Evolutionary conservation across 1,140 invertebrate genomes (phyloP).

Genomic region (Macrobrachium nipponense): DNA sequence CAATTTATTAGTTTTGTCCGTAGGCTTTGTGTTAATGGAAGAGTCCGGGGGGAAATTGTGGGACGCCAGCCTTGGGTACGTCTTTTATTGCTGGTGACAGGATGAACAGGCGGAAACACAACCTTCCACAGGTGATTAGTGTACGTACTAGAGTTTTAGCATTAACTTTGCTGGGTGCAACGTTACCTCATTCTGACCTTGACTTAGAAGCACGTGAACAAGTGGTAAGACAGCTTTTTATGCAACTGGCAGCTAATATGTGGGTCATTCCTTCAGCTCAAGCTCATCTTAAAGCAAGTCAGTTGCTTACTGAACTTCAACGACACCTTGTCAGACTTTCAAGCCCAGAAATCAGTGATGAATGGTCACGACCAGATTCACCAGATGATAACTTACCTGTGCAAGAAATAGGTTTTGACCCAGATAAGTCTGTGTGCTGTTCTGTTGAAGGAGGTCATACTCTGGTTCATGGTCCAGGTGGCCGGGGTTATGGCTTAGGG

Average conservation of each 20-base stretch:
- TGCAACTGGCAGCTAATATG: constrained; percentile 73
- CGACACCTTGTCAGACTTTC: constrained; percentile 66
- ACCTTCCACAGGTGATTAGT: constrained; percentile 67
- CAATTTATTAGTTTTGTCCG: constrained; percentile 74
- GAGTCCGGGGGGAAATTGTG: constrained; percentile 70
- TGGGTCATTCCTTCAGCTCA: constrained; percentile 72
- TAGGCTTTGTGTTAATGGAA: constrained; percentile 70
- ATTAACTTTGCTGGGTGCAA: constrained; percentile 72
- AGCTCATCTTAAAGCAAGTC: constrained; percentile 68
- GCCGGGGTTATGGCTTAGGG: constrained; percentile 75
- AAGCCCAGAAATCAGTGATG: constrained; percentile 63
- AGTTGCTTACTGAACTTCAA: constrained; percentile 68
- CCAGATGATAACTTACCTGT: constrained; percentile 70
- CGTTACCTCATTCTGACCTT: constrained; percentile 68
- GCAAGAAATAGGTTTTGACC: constrained; percentile 74
- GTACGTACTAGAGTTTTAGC: constrained; percentile 73
- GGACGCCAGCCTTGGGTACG: constrained; percentile 71
- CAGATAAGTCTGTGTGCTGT: constrained; percentile 75
- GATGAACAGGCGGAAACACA: constrained; percentile 66
- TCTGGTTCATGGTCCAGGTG: constrained; percentile 74
- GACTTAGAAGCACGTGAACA: constrained; percentile 67
- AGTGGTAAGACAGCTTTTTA: constrained; percentile 73
- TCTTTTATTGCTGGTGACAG: constrained; percentile 70
- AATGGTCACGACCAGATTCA: constrained; percentile 57
- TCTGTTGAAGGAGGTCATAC: constrained; percentile 73